These are phyloP conservation scores for Hyppa rectilinea DNA, from an alignment of 2,888 invertebrate species.

Conservation along the genomic window DNA sequence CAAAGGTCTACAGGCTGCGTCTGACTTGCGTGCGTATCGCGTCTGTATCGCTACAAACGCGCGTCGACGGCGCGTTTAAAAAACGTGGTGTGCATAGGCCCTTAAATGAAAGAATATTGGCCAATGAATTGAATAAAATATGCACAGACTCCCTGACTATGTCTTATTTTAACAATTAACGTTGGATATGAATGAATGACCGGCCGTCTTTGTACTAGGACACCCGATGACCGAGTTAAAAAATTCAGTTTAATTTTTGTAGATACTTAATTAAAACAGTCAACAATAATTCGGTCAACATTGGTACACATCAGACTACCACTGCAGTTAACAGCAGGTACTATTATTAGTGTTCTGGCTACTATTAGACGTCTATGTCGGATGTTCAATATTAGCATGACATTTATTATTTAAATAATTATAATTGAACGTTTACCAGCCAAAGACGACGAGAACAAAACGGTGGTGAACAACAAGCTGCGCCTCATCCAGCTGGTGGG, in stretches of 20 bases:
- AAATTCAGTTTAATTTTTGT: not conserved
- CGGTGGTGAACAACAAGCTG: slow-evolving; percentile 93
- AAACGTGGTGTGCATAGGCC: too few relatives aligned
- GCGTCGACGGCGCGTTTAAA: too few relatives aligned
- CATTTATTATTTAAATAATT: not conserved
- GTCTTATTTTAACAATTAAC: not conserved
- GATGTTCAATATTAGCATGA: not conserved
- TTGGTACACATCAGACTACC: too few relatives aligned
- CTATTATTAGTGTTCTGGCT: too few relatives aligned
- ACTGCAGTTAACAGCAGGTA: too few relatives aligned
- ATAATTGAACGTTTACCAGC: too few relatives aligned
- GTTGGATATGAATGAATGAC: not conserved
- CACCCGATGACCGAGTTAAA: not conserved
- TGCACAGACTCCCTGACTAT: not conserved
- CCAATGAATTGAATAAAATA: not conserved
- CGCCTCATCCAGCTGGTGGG: slow-evolving; percentile 94
- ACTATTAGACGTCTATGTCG: too few relatives aligned
- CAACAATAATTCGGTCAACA: not conserved
- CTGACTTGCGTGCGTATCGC: too few relatives aligned
- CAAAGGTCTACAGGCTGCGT: too few relatives aligned
- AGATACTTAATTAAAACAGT: not conserved
- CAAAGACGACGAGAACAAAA: slow-evolving; percentile 88
- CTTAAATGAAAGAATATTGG: too few relatives aligned
- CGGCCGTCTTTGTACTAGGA: not conserved
- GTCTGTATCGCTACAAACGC: too few relatives aligned